Base-by-base conservation (phyloP, 2,888 invertebrate species). In the Formica aserva region DNA sequence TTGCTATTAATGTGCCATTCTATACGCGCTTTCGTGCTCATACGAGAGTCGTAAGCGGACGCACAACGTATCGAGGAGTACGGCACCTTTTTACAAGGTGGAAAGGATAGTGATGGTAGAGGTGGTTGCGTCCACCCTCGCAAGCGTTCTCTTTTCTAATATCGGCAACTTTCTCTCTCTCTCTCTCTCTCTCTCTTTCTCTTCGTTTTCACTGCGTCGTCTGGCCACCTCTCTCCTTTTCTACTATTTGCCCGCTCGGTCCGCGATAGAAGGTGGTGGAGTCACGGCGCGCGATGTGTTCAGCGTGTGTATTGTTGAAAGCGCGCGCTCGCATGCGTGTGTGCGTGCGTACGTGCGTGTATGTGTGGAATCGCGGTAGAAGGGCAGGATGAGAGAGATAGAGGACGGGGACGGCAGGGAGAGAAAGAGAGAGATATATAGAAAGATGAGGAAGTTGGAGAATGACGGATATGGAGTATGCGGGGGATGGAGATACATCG, bases 401-500 rank as follows among this genome's bases (percentile, higher is more conserved):
- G 1, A 22, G 18, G 13, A 63, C 4, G 32, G 26, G n/a, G 52
- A n/a, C 11, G 22, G 35, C 11, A 15, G 4, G 26, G 67, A 48
- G 38, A n/a, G n/a, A n/a, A n/a, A n/a, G n/a, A n/a, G n/a, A n/a
- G n/a, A n/a, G n/a, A n/a, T n/a, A n/a, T n/a, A n/a, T n/a, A n/a
- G 32, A 29, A 22, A 41, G 48, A 48, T 18, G 72, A 71, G 72
- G 80, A 67, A 62, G 83, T 66, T 52, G 72, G 71, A 65, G 80
- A 26, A 69, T 41, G 83, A 52, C 72, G 78, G 38, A 66, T 77
- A 67, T 67, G 38, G 76, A 26, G 81, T 71, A 75, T 83, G 76
- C 82, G 88, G 85, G 72, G 83, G 88, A 83, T 84, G 89, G 89
- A 86, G 89, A 89, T 91, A 92, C 93, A 93, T 94, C 92, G 93